Evolutionary conservation across 2,888 invertebrate genomes (phyloP).

Genomic region (Leptopterna dolabrata): DNA sequence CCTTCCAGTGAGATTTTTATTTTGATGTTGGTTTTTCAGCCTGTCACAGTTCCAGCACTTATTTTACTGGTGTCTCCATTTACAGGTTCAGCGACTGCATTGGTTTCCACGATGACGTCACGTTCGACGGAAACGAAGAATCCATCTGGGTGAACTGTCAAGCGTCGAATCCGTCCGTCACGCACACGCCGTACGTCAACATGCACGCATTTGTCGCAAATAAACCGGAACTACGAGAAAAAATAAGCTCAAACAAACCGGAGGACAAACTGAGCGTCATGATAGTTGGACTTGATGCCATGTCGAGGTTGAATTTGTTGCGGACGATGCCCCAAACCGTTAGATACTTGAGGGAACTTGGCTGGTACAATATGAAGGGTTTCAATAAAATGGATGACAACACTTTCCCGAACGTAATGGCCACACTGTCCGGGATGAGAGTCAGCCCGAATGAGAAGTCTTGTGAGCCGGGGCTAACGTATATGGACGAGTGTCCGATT

Average conservation of each 20-base stretch:
- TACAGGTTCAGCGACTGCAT: constrained; percentile 59
- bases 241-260: background rate
- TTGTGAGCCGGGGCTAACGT: constrained; percentile 64
- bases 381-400: constrained; percentile 87
- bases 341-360: constrained; percentile 74
- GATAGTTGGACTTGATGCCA: constrained; percentile 86
- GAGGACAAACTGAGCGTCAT: constrained; percentile 73
- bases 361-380: constrained; percentile 79
- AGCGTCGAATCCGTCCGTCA: constrained; percentile 41
- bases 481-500: constrained; percentile 78
- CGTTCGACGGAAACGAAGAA: constrained; percentile 58
- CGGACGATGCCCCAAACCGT: constrained; percentile 81
- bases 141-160: constrained; percentile 60
- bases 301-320: constrained; percentile 82
- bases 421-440: constrained; percentile 79
- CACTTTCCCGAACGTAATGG: constrained; percentile 90
- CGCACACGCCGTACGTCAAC: constrained; percentile 69
- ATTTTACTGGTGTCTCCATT: constrained; percentile 54
- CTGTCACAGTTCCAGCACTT: no score
- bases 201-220: constrained; percentile 72
- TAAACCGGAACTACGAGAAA: constrained; percentile 67
- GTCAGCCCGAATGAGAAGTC: constrained; percentile 56
- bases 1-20: no score
- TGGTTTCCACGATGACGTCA: constrained; percentile 58
- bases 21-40: no score